phyloP scores from a whole-genome alignment of 2,797 vertebrate genomes.

The Poecilia picta region DNA sequence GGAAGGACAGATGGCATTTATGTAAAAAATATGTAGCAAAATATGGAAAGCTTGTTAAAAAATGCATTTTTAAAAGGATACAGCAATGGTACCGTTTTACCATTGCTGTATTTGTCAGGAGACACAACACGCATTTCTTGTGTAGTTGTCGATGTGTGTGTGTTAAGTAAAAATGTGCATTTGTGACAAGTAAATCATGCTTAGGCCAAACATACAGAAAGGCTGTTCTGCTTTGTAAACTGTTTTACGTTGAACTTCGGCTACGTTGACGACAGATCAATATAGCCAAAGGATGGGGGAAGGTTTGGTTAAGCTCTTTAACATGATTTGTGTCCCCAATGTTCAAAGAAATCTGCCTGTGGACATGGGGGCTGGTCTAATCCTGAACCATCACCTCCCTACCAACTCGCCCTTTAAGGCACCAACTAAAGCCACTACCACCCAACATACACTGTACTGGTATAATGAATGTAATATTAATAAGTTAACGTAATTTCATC shows the following conservation, averaged over 20 bases:
- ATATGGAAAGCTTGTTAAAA: not conserved
- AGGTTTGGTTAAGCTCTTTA: constrained; percentile 36
- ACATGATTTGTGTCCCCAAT: constrained; percentile 70
- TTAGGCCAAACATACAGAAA: no score
- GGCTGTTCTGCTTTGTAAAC: no score
- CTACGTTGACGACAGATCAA: no score
- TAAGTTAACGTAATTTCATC: no score
- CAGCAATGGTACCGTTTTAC: no score
- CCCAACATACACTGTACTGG: not conserved
- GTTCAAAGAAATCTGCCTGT: constrained; percentile 60
- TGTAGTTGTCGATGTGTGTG: not conserved
- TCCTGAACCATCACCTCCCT: constrained; percentile 59
- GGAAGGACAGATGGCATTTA: no score
- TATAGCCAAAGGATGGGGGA: not conserved
- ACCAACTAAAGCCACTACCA: not conserved
- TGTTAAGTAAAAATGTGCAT: not conserved
- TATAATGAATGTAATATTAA: no score
- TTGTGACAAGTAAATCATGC: not conserved
- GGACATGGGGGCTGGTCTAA: constrained; percentile 44
- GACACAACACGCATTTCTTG: not conserved
- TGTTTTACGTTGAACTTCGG: no score
- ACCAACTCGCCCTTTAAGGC: constrained; percentile 18
- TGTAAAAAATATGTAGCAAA: not conserved
- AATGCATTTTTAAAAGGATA: not conserved
- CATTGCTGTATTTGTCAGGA: not conserved